Evolutionary conservation across 1,140 invertebrate genomes (phyloP), one percentile per base, ranked within the genome.

Genomic region (Penaeus japonicus): DNA sequence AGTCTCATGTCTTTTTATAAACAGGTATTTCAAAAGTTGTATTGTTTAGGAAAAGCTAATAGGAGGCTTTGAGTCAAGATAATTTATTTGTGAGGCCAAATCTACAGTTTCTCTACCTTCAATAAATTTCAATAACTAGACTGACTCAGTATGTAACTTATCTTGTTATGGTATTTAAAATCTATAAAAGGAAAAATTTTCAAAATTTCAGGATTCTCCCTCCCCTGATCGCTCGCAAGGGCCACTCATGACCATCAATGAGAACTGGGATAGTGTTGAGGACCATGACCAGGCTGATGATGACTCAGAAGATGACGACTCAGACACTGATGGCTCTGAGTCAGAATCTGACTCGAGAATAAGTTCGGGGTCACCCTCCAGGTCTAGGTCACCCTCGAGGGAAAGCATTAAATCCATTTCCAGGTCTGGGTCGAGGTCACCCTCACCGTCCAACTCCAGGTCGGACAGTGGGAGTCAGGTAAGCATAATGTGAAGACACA

Each of bases 191-290:
- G 32, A 4, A 35, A 77, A 57, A 81, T 59, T 35, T 10, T 22
- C 1, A 1, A 39, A 30, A 55, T 47, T 85, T 18, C 81, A 91
- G 91, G 91, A 91, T 65, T 91, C 91, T 73, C 91, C 91, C n/a
- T 87, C 90, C 32, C 90, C 91, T 17, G 89, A 89, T 54, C 89
- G 89, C 54, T 84, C 91, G 30, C 85, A 90, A 65, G 89, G 89
- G 54, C 89, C 90, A 79, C 84, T 91, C 70, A 89, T 90, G 7
- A 91, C 91, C 57, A 91, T 91, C 24, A 89, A 91, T 27, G 90
- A 91, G 78, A 91, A 91, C 59, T 91, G 91, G 91, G 89, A 88
- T 70, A 83, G 85, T 24, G 79, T 89, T 32, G 90, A 90, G 24
- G 85, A 91, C 78, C 62, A 89, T 27, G 82, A 83, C 17, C 78